These are phyloP conservation scores for Anguilla pacifica DNA, from an alignment of 2,797 vertebrate genomes.

Conservation along the genomic window DNA sequence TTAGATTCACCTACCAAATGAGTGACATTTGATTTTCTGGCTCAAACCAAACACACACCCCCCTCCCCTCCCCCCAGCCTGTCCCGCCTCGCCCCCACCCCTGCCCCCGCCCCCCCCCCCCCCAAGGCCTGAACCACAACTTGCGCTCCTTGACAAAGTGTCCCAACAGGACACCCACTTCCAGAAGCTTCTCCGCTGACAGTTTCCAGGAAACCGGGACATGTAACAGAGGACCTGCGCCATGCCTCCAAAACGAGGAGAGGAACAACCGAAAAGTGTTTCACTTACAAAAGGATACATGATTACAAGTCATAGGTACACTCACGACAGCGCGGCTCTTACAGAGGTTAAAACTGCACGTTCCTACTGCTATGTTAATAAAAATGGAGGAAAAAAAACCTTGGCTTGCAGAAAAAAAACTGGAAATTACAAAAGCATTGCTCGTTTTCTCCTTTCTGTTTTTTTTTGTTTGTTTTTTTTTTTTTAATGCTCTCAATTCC, in stretches of 20 bases:
- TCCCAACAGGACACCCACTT: constrained; percentile 60
- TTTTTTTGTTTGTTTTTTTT: constrained; percentile 26
- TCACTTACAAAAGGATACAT: constrained; percentile 59
- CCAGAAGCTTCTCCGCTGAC: constrained; percentile 53
- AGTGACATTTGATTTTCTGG: constrained; percentile 64
- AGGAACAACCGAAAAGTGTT: constrained; percentile 50
- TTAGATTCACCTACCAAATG: constrained; percentile 69
- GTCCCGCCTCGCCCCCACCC: constrained; percentile 24
- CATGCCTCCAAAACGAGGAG: constrained; percentile 51
- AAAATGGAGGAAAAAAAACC: constrained; percentile 48
- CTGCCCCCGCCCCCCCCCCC: background rate
- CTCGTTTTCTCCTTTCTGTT: background rate
- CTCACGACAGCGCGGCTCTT: constrained; percentile 55
- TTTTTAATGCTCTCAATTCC: constrained; percentile 67
- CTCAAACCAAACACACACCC: constrained; percentile 67
- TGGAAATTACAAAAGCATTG: constrained; percentile 42
- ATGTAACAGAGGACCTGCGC: constrained; percentile 69
- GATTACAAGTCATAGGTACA: constrained; percentile 55
- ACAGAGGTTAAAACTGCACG: constrained; percentile 43
- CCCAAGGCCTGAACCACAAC: constrained; percentile 55
- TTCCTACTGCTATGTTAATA: constrained; percentile 49
- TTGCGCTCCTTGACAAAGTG: constrained; percentile 71
- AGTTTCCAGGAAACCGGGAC: constrained; percentile 65
- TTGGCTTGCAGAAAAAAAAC: constrained; percentile 40
- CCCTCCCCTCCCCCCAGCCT: background rate